Conservation (phyloP, 2,797 vertebrate species). For the Allobates femoralis region DNA sequence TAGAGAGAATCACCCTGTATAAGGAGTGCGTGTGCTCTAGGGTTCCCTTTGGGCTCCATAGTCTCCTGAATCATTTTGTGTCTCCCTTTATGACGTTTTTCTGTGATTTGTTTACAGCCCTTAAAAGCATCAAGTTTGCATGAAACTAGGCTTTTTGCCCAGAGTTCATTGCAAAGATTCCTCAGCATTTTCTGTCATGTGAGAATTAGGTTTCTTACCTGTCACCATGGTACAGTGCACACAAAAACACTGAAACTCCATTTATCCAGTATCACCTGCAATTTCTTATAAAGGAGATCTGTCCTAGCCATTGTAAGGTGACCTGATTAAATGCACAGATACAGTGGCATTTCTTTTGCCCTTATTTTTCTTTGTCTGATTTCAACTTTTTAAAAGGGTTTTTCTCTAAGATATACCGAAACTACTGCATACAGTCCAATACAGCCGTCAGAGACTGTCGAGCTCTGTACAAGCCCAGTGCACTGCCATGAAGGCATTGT, state of each 20-base stretch:
- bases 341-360: not conserved
- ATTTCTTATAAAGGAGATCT: not conserved
- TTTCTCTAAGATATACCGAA: too few species aligned
- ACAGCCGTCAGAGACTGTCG: too few species aligned
- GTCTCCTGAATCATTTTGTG: not conserved
- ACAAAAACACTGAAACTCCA: slow-evolving; percentile 44
- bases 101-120: not conserved
- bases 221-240: not conserved
- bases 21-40: not conserved
- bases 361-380: not conserved
- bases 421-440: too few species aligned
- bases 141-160: slow-evolving; percentile 58
- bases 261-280: slow-evolving; percentile 27
- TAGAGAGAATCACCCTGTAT: too few species aligned
- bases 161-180: slow-evolving; percentile 54
- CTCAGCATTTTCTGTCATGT: slow-evolving; percentile 8
- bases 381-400: too few species aligned
- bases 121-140: slow-evolving; percentile 24
- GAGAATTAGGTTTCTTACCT: slow-evolving; percentile 19
- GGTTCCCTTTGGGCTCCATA: not conserved
- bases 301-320: not conserved
- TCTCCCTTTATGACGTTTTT: not conserved
- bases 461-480: too few species aligned
- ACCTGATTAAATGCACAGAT: not conserved
- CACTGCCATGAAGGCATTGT: too few species aligned